These are phyloP conservation scores for Smittia aterrima DNA, from an alignment of 2,888 invertebrate genomes.

Conservation along the genomic window DNA sequence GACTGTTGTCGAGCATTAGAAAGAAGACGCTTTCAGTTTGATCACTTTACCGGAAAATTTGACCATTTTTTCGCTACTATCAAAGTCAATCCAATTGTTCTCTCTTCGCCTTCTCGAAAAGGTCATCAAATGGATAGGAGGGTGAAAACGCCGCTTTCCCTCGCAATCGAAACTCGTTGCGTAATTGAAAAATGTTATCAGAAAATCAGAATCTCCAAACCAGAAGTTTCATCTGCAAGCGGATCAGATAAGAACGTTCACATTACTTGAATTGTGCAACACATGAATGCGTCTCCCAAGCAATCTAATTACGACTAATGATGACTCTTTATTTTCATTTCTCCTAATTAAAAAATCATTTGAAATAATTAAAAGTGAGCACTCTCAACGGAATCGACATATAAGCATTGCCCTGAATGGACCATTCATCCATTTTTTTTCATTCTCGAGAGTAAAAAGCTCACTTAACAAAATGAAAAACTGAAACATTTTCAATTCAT, in stretches of 20 bases:
- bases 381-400: background rate
- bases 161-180: background rate
- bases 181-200: constrained; percentile 28
- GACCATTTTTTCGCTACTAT: constrained; percentile 30
- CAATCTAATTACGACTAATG: constrained; percentile 19
- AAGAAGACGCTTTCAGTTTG: background rate
- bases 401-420: background rate
- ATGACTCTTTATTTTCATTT: background rate
- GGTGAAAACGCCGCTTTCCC: constrained; percentile 12
- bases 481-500: constrained; percentile 3
- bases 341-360: constrained; percentile 17
- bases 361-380: background rate
- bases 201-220: background rate
- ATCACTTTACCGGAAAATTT: constrained; percentile 36
- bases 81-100: constrained; percentile 37
- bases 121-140: constrained; percentile 29
- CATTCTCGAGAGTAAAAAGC: constrained; percentile 4
- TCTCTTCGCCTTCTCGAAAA: constrained; percentile 6
- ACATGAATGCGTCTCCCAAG: background rate
- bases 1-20: background rate
- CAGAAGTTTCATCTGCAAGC: background rate
- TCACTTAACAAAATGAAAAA: constrained; percentile 15
- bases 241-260: background rate
- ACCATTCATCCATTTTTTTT: background rate
- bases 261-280: background rate